These are phyloP conservation scores for Harpegnathos saltator DNA, from an alignment of 1,140 invertebrate genomes.

Conservation along the genomic window DNA sequence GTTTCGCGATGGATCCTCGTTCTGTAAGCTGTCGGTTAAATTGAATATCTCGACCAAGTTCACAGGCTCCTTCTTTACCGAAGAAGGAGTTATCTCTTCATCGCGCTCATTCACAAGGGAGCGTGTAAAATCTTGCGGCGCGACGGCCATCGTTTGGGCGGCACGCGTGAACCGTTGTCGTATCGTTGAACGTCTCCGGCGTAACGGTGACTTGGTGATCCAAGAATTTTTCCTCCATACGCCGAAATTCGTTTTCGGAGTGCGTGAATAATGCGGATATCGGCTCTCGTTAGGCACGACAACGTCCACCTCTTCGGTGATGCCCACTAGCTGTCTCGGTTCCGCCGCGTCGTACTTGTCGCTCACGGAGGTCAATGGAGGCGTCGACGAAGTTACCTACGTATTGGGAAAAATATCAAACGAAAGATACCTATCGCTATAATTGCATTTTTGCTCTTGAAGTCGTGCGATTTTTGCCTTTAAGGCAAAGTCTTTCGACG, in stretches of 20 bases:
- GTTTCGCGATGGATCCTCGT: slow-evolving; percentile 41
- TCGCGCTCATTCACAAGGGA: slow-evolving; percentile 62
- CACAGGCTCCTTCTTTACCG: not conserved
- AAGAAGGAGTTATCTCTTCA: slow-evolving; percentile 2
- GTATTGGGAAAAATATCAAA: not conserved
- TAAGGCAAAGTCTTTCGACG: no score
- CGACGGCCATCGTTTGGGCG: slow-evolving; percentile 62
- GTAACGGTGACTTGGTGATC: slow-evolving; percentile 74
- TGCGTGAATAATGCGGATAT: slow-evolving; percentile 56
- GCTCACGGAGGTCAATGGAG: slow-evolving; percentile 6
- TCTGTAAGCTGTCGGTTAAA: not conserved
- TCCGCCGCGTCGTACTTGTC: slow-evolving; percentile 79
- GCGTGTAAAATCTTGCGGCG: slow-evolving; percentile 66
- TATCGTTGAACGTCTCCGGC: slow-evolving; percentile 64
- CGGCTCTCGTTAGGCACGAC: slow-evolving; percentile 78
- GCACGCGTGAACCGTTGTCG: slow-evolving; percentile 26
- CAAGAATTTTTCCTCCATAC: slow-evolving; percentile 80
- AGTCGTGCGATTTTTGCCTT: no score
- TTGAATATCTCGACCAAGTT: not conserved
- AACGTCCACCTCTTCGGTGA: slow-evolving; percentile 78
- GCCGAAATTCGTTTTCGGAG: slow-evolving; percentile 65
- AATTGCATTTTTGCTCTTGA: not conserved
- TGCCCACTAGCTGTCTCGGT: slow-evolving; percentile 75
- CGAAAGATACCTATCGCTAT: not conserved
- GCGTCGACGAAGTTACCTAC: slow-evolving; percentile 38